A percentile compares a stretch with the other conserved stretches of the same genome.
Conservation (phyloP, 2,888 invertebrate genomes). For the Pristionchus maxplancki region DNA sequence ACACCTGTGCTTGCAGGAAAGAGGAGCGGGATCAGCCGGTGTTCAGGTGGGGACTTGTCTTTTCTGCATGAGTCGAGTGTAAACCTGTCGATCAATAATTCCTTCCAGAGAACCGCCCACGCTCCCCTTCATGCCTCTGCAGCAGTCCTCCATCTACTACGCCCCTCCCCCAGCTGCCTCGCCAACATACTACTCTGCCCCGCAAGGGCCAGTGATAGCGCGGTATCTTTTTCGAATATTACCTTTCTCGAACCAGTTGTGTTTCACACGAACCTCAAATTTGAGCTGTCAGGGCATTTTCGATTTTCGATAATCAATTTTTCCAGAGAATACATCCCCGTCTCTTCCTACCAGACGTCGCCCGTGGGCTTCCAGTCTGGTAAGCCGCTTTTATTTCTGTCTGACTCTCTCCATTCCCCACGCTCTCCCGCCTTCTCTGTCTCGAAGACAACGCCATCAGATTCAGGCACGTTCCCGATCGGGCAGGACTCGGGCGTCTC, state of each 20-base stretch:
- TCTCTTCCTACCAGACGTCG: not conserved
- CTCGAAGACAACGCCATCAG: too few species aligned
- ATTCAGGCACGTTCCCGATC: not conserved
- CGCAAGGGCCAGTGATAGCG: not conserved
- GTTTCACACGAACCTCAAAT: too few species aligned
- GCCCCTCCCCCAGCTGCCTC: constrained; percentile 25
- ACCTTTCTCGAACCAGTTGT: too few species aligned
- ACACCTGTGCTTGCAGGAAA: not conserved
- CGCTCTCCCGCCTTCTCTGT: too few species aligned
- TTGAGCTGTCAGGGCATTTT: too few species aligned
- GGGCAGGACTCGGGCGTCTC: not conserved
- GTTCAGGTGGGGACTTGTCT: not conserved
- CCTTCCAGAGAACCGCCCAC: constrained; percentile 34
- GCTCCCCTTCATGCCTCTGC: constrained; percentile 39
- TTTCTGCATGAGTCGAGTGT: too few species aligned
- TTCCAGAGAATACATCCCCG: constrained; percentile 33
- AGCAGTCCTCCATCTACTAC: constrained; percentile 49
- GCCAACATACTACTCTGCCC: constrained; percentile 30
- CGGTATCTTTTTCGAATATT: too few species aligned
- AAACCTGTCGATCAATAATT: too few species aligned
- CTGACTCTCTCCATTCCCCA: too few species aligned
- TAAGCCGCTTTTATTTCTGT: too few species aligned
- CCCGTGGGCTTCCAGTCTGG: constrained; percentile 15
- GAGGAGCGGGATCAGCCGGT: not conserved
- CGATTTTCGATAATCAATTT: too few species aligned